Evolutionary conservation across 2,888 invertebrate species (phyloP), one percentile per base, ranked within the genome.

Genomic region (Rotaria sp.): DNA sequence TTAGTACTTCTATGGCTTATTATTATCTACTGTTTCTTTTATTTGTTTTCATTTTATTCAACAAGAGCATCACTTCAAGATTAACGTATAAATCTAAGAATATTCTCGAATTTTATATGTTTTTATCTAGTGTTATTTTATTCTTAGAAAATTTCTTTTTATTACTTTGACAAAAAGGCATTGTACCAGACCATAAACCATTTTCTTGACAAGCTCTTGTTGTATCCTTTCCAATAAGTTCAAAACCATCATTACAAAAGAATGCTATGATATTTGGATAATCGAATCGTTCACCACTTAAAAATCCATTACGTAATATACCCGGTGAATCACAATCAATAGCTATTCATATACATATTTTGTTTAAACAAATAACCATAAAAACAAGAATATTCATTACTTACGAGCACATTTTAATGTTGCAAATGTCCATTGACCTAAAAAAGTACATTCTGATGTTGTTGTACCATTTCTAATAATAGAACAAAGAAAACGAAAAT

Each of bases 221-320:
- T 45, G 80, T 80, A n/a, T 24, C 26, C n/a, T 80, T 21, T 3
- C 80, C 80, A 80, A 80, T n/a, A 41, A 80, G 45, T 45, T 45
- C 80, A 80, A n/a, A 80, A 15, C 80, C 80, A 45, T 80, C 80
- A 80, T 80, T 80, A 80, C 80, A 80, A 80, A 80, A 80, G 15
- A 80, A 80, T 45, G 45, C 80, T 10, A 80, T 80, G 0, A 80
- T 80, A 80, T 80, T 80, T 18, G 80, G 80, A 80, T 80, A 80
- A 45, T 80, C 80, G 45, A 80, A 80, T 80, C 80, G 80, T 80
- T 80, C 80, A 45, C 80, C 80, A 45, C 45, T 80, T n/a, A 80
- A n/a, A 45, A 45, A 80, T 45, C 80, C 80, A 45, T 80, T 45
- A n/a, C 45, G 41, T 45, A 80, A 80, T 80, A n/a, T 11, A 80